Percentiles rank a stretch among this genome's conserved stretches.
Evolutionary conservation across 2,797 vertebrate genomes (phyloP).

Genomic region (Clarias laeviceps): DNA sequence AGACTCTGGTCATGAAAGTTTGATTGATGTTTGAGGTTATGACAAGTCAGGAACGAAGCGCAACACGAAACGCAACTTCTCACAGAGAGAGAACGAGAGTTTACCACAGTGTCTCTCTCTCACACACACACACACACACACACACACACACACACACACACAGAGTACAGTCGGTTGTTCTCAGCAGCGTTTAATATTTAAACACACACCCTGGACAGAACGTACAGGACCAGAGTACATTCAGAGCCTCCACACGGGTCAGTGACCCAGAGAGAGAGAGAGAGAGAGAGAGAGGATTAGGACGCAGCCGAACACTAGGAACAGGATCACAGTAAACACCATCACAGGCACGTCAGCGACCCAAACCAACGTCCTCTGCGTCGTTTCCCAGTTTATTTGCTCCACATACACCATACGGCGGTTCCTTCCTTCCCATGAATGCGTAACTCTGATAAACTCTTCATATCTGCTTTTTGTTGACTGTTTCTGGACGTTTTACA

Average conservation of each 20-base stretch:
- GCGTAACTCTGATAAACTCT: neutral
- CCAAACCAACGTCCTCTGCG: neutral
- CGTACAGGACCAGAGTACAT: neutral
- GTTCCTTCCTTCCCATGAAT: neutral
- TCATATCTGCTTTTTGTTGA: neutral
- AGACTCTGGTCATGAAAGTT: neutral
- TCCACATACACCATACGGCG: neutral
- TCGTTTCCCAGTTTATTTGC: neutral
- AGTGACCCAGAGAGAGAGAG: neutral
- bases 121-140: slow-evolving; percentile 9
- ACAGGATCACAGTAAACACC: neutral
- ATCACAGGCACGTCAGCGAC: neutral
- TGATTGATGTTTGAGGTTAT: slow-evolving; percentile 3
- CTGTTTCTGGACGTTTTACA: neutral
- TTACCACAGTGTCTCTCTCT: neutral
- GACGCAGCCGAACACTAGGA: neutral
- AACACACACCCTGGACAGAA: slow-evolving; percentile 19
- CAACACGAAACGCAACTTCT: neutral
- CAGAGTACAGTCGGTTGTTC: neutral
- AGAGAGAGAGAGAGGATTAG: neutral
- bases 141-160: slow-evolving; percentile 7
- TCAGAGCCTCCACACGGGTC: neutral
- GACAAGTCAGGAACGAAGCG: neutral
- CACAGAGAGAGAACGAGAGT: neutral
- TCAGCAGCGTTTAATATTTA: slow-evolving; percentile 19